A percentile compares a stretch with the other conserved stretches of the same genome.
Evolutionary conservation across 2,888 invertebrate species (phyloP).

Genomic region (Pristionchus fissidentatus): DNA sequence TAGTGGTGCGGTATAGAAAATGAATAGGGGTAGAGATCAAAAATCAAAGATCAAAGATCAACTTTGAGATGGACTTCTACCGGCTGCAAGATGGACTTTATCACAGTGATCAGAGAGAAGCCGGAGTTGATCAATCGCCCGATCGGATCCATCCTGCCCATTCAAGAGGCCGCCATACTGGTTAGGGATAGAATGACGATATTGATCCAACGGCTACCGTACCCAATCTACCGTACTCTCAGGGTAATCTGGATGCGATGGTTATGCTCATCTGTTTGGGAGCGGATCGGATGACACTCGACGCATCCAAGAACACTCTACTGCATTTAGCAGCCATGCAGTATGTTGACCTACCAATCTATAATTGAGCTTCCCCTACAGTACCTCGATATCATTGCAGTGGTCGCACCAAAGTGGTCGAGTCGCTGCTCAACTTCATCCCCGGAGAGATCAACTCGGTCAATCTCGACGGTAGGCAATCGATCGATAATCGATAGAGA

Average conservation of each 20-base stretch:
- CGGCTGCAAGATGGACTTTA: background rate
- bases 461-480: conserved; percentile 42
- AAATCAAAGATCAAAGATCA: conserved; percentile 29
- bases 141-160: conserved; percentile 34
- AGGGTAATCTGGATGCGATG: conserved; percentile 48
- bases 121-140: conserved; percentile 15
- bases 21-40: background rate
- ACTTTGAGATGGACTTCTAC: conserved; percentile 31
- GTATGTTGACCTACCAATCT: background rate
- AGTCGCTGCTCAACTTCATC: conserved; percentile 39
- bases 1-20: background rate
- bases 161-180: conserved; percentile 46
- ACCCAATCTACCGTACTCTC: background rate
- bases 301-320: conserved; percentile 41
- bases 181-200: background rate
- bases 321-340: conserved; percentile 46
- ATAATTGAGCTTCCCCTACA: background rate
- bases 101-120: conserved; percentile 2
- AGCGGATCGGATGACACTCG: conserved; percentile 40
- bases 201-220: background rate
- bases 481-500: background rate
- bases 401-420: conserved; percentile 32
- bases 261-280: conserved; percentile 31
- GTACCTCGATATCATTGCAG: background rate
- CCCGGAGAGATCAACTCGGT: conserved; percentile 38